Conservation (phyloP, 1,140 invertebrate genomes). For the Contarinia nasturtii region DNA sequence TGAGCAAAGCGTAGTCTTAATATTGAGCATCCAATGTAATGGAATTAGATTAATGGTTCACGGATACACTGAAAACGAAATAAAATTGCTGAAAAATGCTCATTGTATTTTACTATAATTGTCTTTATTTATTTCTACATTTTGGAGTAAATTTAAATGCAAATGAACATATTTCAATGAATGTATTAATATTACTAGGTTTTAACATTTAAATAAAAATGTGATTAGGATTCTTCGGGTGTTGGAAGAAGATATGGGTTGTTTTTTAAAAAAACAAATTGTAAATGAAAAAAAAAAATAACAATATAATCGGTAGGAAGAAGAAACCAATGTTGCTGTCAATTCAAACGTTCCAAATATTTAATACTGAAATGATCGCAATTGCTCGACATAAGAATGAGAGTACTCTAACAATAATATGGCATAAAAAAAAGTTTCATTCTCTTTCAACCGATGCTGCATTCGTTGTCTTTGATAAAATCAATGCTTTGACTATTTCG, state of each 20-base stretch:
- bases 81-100: slow-evolving; percentile 1
- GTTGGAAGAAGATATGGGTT: neutral
- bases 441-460: slow-evolving; percentile 1
- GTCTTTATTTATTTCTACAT: too few relatives aligned
- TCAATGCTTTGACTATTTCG: slow-evolving; percentile 14
- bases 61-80: neutral
- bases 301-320: neutral
- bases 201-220: too few relatives aligned
- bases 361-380: slow-evolving; percentile 3
- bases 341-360: slow-evolving; percentile 1
- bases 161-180: too few relatives aligned
- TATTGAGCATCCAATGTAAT: neutral
- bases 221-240: neutral
- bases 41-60: neutral
- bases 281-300: too few relatives aligned
- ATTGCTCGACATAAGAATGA: slow-evolving; percentile 1
- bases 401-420: slow-evolving; percentile 6
- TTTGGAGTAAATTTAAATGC: too few relatives aligned
- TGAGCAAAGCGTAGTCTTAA: neutral
- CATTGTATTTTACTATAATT: too few relatives aligned
- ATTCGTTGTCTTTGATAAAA: neutral
- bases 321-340: slow-evolving; percentile 8
- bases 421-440: slow-evolving; percentile 2
- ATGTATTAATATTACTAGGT: too few relatives aligned
- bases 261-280: neutral